Base-by-base conservation (phyloP, 2,888 invertebrate genomes). In the Aleiodes leptofemur region DNA sequence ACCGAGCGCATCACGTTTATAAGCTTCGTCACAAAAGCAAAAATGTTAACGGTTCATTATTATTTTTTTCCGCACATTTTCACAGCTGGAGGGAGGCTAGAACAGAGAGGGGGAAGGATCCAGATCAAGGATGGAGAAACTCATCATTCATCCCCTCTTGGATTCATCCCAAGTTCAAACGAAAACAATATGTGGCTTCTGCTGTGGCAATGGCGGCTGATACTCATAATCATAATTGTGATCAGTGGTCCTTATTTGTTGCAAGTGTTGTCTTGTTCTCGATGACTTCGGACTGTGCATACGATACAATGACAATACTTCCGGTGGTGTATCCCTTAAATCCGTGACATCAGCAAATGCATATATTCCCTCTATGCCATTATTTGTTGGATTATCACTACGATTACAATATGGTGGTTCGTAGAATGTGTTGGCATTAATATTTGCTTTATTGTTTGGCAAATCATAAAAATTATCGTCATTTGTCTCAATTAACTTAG, bases 131-230 rank as follows among this genome's bases (percentile, higher is more conserved):
- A 51, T n/a, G 29, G 29, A 11, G 48, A 51, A 7, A 43, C 7
- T 11, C 3, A 43, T 43, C 43, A 43, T 43, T 11, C 43, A 43
- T 43, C 3, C 9, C 8, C 4, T 43, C 0, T 11, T 6, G 34
- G 66, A 11, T 51, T 50, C 29, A n/a, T 64, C 50, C 51, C 53
- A 29, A n/a, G 53, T 77, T 86, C 82, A 89, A 74, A 89, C 89
- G 74, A 89, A 89, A 69, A 89, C 89, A 53, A 89, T 87, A 81
- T 89, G 89, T n/a, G 89, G 86, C 77, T 87, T 88, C 73, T 88
- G 86, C 14, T 14, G 43, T 7, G 23, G 38, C n/a, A 48, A 29
- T 61, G 86, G 84, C 29, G 70, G 76, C 74, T 13, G 84, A 78
- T 84, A 84, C 71, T 88, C 86, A 81, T 87, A 88, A 73, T 88